phyloP scores from a whole-genome alignment of 30 jellyfish, hydroid and myxozoan genomes.

The Mastigias papua region DNA sequence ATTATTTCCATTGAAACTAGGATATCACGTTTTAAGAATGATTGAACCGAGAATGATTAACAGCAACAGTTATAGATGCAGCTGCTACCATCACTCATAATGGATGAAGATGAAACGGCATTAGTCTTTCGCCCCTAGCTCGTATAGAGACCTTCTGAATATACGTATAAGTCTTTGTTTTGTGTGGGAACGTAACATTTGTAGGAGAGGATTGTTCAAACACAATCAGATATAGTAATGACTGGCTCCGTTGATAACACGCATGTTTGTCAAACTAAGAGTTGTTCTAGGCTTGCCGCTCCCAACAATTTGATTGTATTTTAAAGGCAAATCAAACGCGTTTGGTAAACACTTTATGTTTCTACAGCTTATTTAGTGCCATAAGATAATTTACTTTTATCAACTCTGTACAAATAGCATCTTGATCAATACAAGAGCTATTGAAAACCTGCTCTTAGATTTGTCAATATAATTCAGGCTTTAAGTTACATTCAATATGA shows the following conservation, averaged over 20 bases:
- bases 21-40: not conserved
- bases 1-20: not conserved
- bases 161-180: conserved; percentile 36
- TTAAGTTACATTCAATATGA: conserved; percentile 10
- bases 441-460: conserved; percentile 53
- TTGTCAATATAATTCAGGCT: conserved; percentile 33
- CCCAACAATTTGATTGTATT: conserved; percentile 56
- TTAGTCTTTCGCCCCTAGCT: conserved; percentile 9
- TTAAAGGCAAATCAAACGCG: conserved; percentile 54
- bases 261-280: conserved; percentile 67
- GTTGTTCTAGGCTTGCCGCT: conserved; percentile 66
- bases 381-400: conserved; percentile 46
- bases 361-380: conserved; percentile 50
- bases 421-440: conserved; percentile 1
- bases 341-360: conserved; percentile 51
- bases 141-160: conserved; percentile 26
- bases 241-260: conserved; percentile 45
- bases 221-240: conserved; percentile 30
- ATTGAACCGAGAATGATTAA: not conserved
- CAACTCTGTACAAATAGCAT: conserved; percentile 36
- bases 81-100: conserved; percentile 21
- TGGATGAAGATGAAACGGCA: not conserved
- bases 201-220: conserved; percentile 66
- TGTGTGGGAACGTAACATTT: conserved; percentile 73
- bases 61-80: conserved; percentile 17